Evolutionary conservation across 2,888 invertebrate species (phyloP), one percentile per base, ranked within the genome.

Genomic region (Merodon equestris): DNA sequence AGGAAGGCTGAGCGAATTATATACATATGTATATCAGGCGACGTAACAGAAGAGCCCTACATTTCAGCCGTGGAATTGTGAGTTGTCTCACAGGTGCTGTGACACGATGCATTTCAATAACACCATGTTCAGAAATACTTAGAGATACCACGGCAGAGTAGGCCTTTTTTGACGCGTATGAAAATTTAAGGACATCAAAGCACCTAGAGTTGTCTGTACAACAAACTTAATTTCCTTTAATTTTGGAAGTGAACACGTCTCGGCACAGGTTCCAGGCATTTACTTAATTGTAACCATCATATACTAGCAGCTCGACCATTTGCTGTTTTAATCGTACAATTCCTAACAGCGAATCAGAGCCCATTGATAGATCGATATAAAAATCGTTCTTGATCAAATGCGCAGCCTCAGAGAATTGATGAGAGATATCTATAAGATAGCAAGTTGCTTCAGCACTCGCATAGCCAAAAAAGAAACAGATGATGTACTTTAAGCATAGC

Each of bases 381-480:
- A 45, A 44, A 14, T 57, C 57, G 15, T 57, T 17, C 45, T 45
- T 12, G 2, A 57, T 44, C 1, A 17, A 19, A 45, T 57, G 57
- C 9, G 57, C 17, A 3, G 57, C 57, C 18, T n/a, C 1, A 15
- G 45, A 45, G 7, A 45, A 57, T 10, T 27, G n/a, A 13, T 57
- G 14, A 5, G 12, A 1, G 12, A 45, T 45, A 45, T 57, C 57
- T 27, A 44, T 12, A 4, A n/a, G n/a, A n/a, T n/a, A n/a, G 34
- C 57, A 13, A 57, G 19, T 45, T 57, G 36, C 36, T 56, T 56
- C 17, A 56, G 56, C 1, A 56, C 56, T n/a, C 56, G 40, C 42
- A 42, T 56, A 19, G 57, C 17, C 10, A 57, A 44, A 57, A 40
- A 57, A 40, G 57, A 45, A 14, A 45, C 57, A 44, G 45, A 12